Percentiles rank a stretch among this genome's conserved stretches.
Evolutionary conservation across 2,797 vertebrate genomes (phyloP).

Genomic region (Pseudochirops cupreus): DNA sequence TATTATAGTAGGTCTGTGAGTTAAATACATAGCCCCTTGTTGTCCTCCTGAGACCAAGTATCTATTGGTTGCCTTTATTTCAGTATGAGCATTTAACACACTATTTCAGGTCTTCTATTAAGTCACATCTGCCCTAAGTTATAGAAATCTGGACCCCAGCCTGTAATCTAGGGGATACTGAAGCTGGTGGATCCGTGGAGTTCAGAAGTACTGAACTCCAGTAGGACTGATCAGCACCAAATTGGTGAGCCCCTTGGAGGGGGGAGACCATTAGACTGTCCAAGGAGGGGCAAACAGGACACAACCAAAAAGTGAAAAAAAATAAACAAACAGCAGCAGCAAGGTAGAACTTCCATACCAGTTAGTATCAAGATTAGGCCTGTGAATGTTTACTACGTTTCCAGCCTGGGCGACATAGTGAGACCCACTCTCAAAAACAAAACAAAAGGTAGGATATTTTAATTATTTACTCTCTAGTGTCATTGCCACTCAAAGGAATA

Average conservation of each 20-base stretch:
- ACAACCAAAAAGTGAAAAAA: background rate
- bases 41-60: background rate
- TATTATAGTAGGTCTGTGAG: background rate
- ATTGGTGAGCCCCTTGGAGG: background rate
- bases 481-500: conserved; percentile 28
- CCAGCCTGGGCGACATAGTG: background rate
- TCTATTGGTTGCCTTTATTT: background rate
- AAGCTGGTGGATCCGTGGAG: background rate
- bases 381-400: background rate
- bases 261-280: background rate
- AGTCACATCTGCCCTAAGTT: background rate
- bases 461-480: background rate
- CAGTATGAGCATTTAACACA: background rate
- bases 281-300: background rate
- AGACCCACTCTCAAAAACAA: background rate
- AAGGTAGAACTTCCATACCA: background rate
- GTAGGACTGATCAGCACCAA: background rate
- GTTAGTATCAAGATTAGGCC: background rate
- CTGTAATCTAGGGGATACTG: background rate
- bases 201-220: background rate
- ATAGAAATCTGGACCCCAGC: conserved; percentile 3
- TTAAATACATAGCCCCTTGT: background rate
- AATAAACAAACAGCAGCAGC: background rate
- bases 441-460: conserved; percentile 29
- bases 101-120: background rate